Evolutionary conservation across 2,888 invertebrate genomes (phyloP).

Genomic region (Stramonita haemastoma): DNA sequence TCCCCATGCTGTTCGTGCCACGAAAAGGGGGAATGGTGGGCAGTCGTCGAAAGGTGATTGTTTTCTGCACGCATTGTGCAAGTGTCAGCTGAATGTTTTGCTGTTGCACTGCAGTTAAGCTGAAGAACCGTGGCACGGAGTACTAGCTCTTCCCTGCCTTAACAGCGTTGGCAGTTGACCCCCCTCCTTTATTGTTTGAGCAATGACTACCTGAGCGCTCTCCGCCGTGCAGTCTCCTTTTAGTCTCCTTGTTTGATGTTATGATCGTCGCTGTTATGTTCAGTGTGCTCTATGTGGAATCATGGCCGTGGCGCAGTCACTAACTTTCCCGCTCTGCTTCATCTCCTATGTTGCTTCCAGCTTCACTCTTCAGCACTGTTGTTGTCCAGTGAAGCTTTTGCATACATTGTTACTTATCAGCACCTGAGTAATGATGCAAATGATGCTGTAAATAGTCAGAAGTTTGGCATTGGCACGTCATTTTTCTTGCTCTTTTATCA

Average conservation of each 20-base stretch:
- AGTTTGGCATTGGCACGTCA: not conserved
- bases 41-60: constrained; percentile 49
- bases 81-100: constrained; percentile 28
- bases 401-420: constrained; percentile 14
- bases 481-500: constrained; percentile 32
- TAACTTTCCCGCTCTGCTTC: constrained; percentile 35
- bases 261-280: not conserved
- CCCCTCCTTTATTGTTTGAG: not conserved
- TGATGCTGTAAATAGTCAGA: not conserved
- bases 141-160: constrained; percentile 27
- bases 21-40: constrained; percentile 42
- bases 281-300: constrained; percentile 7
- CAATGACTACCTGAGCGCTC: constrained; percentile 23
- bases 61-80: constrained; percentile 33
- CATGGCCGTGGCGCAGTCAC: constrained; percentile 35
- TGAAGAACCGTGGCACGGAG: not conserved
- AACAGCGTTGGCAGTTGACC: not conserved
- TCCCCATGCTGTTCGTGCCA: constrained; percentile 46
- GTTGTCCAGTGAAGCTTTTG: constrained; percentile 7
- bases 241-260: constrained; percentile 28
- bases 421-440: not conserved
- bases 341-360: constrained; percentile 36
- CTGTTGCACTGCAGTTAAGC: constrained; percentile 33
- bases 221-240: constrained; percentile 43
- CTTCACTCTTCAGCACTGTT: not conserved